Base-by-base conservation (phyloP, 1,140 invertebrate species). In the Dreissena polymorpha region DNA sequence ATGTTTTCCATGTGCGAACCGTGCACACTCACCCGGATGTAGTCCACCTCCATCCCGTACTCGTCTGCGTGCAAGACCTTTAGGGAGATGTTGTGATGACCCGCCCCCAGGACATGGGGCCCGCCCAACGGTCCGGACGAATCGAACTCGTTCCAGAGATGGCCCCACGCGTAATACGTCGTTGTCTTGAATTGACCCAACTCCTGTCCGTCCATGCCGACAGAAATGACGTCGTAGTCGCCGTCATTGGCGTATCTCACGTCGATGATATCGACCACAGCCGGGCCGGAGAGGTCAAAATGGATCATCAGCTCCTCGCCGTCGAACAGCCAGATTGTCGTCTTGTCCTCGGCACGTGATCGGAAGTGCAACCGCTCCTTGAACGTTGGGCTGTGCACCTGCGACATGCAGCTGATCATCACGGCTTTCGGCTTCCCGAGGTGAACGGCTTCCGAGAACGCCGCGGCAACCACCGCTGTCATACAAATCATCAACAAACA, bases 221-320 rank as follows among this genome's bases (percentile, higher is more conserved):
- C 27, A 5, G 68, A 55, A 53, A 86, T 75, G 10, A 51, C 23
- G 55, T 86, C 80, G 23, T 29, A 23, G 16, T 63, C 84, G 16
- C 84, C 84, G 79, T 85, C 84, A 69, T 85, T 85, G 18, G 85
- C 83, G 68, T 83, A 86, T 21, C 85, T 65, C 12, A 86, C 70
- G 50, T 83, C 75, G 29, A 53, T 21, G 21, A 83, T 60, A 0
- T 70, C 67, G 53, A 86, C 70, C 13, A 53, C n/a, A 0, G 80
- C 70, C 60, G 16, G 49, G 21, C 75, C 63, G 60, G 70, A 73
- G 55, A 86, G 68, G 49, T 65, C 50, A 39, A 86, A 86, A 0
- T 83, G 57, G 29, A 79, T 85, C 39, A 14, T 39, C 1, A 75
- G 51, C 21, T 78, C 65, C 29, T 74, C 84, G 25, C 18, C 51